phyloP scores from a whole-genome alignment of 2,113 vertebrate species.

The Phaethornis superciliosus region DNA sequence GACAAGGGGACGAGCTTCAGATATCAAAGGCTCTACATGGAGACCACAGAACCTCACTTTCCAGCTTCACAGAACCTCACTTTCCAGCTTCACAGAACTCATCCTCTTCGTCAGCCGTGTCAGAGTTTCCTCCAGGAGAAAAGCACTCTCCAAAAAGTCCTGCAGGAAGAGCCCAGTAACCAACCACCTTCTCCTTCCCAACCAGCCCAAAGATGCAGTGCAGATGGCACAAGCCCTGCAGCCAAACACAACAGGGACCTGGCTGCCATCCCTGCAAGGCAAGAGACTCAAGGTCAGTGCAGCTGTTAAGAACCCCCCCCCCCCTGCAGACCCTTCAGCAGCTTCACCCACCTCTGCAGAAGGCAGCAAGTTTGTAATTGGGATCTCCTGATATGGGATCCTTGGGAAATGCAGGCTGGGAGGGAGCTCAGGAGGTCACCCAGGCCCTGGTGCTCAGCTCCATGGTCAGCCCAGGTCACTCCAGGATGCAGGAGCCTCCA shows the following conservation, averaged over 20 bases:
- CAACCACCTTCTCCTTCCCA: not conserved
- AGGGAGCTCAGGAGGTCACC: not conserved
- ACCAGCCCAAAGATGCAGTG: fast-evolving
- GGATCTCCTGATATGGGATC: not conserved
- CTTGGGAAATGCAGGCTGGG: not conserved
- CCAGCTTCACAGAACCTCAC: conserved; percentile 53
- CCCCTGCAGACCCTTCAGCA: too few relatives aligned
- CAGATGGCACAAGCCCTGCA: fast-evolving
- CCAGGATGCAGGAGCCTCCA: not conserved
- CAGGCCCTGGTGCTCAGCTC: fast-evolving
- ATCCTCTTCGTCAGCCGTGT: not conserved
- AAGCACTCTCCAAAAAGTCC: not conserved
- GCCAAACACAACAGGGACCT: not conserved
- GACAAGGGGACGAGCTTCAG: conserved; percentile 57
- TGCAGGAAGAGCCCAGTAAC: not conserved
- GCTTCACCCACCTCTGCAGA: not conserved
- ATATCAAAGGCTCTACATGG: conserved; percentile 71
- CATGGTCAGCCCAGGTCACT: not conserved
- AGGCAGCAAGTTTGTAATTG: fast-evolving
- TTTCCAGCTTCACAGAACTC: conserved; percentile 38
- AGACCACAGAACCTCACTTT: conserved; percentile 55
- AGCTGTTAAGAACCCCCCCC: fast-evolving
- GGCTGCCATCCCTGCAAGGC: fast-evolving
- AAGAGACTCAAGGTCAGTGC: fast-evolving
- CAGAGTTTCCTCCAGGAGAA: not conserved